Conservation (phyloP, 2,888 invertebrate genomes). For the Ectemnius continuus region DNA sequence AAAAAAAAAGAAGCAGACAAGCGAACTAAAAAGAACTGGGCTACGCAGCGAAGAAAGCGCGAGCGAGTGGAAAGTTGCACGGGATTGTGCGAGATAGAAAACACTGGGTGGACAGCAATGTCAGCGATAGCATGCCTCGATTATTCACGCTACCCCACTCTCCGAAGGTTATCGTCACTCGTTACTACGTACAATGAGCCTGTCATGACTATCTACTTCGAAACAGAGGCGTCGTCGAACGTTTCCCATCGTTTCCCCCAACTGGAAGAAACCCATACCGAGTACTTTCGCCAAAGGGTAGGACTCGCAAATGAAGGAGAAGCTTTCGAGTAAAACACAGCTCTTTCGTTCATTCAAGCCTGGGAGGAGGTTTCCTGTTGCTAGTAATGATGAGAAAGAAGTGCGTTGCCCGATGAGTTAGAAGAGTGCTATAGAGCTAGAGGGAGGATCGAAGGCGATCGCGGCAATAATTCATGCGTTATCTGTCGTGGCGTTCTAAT, state of each 20-base stretch:
- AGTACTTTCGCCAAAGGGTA: no score
- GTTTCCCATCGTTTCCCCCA: no score
- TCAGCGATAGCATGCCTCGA: constrained; percentile 5
- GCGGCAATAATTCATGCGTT: constrained; percentile 45
- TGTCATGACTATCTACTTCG: no score
- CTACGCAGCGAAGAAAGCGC: not conserved
- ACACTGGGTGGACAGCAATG: constrained; percentile 13
- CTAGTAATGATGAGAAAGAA: not conserved
- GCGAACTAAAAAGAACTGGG: no score
- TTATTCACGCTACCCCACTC: constrained; percentile 24
- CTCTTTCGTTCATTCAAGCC: no score
- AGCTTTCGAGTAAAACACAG: no score
- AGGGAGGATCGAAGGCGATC: constrained; percentile 33
- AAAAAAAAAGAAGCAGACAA: no score
- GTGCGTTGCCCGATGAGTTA: not conserved
- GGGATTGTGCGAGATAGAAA: constrained; percentile 9
- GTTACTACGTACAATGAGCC: constrained; percentile 19
- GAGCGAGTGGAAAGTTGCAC: not conserved
- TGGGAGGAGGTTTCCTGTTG: no score
- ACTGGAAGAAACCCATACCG: no score
- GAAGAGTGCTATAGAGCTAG: not conserved
- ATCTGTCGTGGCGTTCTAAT: constrained; percentile 42
- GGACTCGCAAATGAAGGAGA: no score
- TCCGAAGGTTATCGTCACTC: constrained; percentile 40
- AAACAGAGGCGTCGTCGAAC: no score